These are phyloP conservation scores for Uloborus diversus DNA, from an alignment of 1,140 invertebrate species.

Conservation along the genomic window DNA sequence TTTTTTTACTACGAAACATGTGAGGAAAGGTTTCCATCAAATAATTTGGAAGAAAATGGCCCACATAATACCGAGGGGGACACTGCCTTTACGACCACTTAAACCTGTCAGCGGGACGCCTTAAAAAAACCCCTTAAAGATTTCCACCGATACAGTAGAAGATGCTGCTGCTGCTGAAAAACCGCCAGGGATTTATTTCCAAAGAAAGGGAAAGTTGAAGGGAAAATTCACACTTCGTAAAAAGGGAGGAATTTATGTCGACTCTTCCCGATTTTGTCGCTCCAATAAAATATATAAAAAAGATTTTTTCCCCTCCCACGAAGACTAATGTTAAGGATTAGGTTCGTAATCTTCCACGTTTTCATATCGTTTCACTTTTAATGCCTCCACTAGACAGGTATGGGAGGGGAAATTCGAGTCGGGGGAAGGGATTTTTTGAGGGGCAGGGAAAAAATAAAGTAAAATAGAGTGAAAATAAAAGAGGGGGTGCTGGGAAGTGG, in stretches of 20 bases:
- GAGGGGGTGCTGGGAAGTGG: conserved; percentile 9
- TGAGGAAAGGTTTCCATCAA: no score
- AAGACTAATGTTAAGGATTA: conserved; percentile 51
- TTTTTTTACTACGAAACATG: no score
- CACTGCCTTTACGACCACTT: no score
- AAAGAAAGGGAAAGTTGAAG: not conserved
- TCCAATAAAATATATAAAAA: conserved; percentile 29
- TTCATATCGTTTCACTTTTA: conserved; percentile 31
- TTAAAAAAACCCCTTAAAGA: no score
- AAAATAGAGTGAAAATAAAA: not conserved
- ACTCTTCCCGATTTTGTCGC: no score
- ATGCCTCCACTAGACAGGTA: conserved; percentile 12
- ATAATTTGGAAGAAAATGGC: no score
- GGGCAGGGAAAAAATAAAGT: not conserved
- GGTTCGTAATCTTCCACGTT: conserved; percentile 37
- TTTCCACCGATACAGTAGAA: no score
- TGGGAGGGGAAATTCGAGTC: not conserved
- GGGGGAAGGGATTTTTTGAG: not conserved
- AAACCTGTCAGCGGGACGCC: no score
- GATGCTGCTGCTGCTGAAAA: no score
- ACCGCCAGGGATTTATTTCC: no score
- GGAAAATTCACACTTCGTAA: conserved; percentile 31
- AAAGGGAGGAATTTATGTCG: conserved; percentile 43
- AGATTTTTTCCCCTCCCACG: not conserved
- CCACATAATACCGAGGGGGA: no score